These are phyloP conservation scores for Creontiades dilutus DNA, from an alignment of 2,888 invertebrate genomes.

Conservation along the genomic window DNA sequence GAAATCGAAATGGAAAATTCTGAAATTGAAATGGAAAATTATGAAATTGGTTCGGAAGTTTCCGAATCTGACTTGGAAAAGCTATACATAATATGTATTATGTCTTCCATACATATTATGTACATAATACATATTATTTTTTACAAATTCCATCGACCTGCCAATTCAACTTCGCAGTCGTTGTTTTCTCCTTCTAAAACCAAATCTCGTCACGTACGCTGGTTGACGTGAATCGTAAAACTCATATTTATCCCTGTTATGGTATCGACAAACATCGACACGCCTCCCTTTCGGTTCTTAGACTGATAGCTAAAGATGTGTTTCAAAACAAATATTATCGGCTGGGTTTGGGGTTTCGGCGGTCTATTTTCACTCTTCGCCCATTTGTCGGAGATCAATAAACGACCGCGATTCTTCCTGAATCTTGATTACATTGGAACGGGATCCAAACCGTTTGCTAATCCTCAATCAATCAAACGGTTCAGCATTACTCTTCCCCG, in stretches of 20 bases:
- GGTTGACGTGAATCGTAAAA: too few species aligned
- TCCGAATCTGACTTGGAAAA: too few species aligned
- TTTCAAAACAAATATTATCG: conserved; percentile 15
- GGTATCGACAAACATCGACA: not conserved
- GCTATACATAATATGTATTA: too few species aligned
- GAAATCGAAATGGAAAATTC: too few species aligned
- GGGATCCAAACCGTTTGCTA: conserved; percentile 19
- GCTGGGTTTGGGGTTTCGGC: not conserved
- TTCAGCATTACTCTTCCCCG: not conserved
- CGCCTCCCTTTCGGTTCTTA: not conserved
- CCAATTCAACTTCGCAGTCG: too few species aligned
- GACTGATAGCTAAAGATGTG: conserved; percentile 10
- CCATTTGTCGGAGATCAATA: conserved; percentile 15
- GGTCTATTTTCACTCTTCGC: conserved; percentile 16
- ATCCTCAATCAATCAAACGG: conserved; percentile 30
- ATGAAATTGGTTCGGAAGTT: too few species aligned
- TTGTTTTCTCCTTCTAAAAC: too few species aligned
- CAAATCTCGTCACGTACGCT: too few species aligned
- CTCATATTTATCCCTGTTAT: not conserved
- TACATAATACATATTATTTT: too few species aligned
- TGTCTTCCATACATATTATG: too few species aligned
- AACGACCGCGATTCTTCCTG: conserved; percentile 26
- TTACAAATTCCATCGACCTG: too few species aligned
- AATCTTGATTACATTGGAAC: conserved; percentile 29
- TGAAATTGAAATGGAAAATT: too few species aligned